Evolutionary conservation across 2,888 invertebrate species (phyloP).

Genomic region (Aphidoletes aphidimyza): DNA sequence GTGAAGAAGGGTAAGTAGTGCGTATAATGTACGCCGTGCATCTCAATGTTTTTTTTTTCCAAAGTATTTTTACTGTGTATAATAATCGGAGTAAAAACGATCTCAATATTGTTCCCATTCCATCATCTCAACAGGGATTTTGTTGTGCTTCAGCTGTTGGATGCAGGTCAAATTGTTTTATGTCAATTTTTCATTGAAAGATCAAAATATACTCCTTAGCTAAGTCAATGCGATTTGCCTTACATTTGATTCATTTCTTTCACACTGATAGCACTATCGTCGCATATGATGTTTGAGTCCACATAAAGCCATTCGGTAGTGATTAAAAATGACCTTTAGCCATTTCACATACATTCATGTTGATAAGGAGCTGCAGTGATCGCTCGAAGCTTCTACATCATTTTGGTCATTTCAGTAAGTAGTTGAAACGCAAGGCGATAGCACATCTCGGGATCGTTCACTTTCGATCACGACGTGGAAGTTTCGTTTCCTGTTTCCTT

Average conservation of each 20-base stretch:
- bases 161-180: background rate
- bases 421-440: background rate
- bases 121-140: background rate
- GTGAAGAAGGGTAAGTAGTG: background rate
- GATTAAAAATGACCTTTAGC: constrained; percentile 31
- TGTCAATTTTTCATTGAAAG: background rate
- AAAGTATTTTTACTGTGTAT: background rate
- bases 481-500: background rate
- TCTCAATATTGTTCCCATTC: background rate
- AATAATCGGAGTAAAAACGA: background rate
- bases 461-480: background rate
- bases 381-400: background rate
- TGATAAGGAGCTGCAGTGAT: background rate
- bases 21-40: too few relatives aligned
- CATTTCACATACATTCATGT: constrained; percentile 15
- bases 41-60: too few relatives aligned
- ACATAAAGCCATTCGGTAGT: background rate
- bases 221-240: too few relatives aligned
- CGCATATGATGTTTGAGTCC: background rate
- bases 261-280: background rate
- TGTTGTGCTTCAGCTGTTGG: background rate
- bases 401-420: background rate
- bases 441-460: background rate
- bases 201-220: background rate
- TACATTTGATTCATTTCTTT: background rate